phyloP scores from a whole-genome alignment of 2,888 invertebrate species.

The Polymixis lichenea region DNA sequence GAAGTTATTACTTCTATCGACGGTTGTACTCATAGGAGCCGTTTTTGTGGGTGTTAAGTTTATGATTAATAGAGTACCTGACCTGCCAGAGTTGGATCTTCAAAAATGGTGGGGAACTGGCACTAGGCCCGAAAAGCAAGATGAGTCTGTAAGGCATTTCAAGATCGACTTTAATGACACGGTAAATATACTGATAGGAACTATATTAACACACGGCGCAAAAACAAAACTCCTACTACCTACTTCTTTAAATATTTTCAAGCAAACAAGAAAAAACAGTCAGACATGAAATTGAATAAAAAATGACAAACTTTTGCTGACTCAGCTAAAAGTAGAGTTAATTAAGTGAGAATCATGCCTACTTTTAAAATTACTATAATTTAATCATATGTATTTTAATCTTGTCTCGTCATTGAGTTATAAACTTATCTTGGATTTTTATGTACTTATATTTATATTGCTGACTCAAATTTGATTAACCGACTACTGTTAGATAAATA shows the following conservation, averaged over 20 bases:
- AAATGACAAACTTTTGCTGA: not conserved
- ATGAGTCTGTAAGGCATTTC: constrained; percentile 79
- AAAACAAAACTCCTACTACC: not conserved
- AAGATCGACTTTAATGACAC: constrained; percentile 83
- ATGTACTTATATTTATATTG: not conserved
- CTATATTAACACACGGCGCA: not conserved
- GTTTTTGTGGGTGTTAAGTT: constrained; percentile 71
- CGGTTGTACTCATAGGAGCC: constrained; percentile 70
- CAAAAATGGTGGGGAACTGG: constrained; percentile 86
- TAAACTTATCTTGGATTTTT: not conserved
- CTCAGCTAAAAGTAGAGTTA: not conserved
- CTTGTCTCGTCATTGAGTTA: not conserved
- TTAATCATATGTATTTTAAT: too few species aligned
- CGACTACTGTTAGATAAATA: not conserved
- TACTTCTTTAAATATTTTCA: not conserved
- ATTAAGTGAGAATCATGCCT: not conserved
- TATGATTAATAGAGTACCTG: constrained; percentile 69
- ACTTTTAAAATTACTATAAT: not conserved
- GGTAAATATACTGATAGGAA: constrained; percentile 71
- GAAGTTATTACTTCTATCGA: constrained; percentile 68
- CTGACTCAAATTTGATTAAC: not conserved
- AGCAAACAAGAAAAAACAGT: not conserved
- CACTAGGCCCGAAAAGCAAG: constrained; percentile 71
- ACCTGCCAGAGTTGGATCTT: constrained; percentile 77
- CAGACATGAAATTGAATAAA: not conserved